Percentiles rank a stretch among this genome's conserved stretches.
These are phyloP conservation scores for Bergia sp. DNA, from an alignment of 92 coral and sea anemone species.

Conservation along the genomic window DNA sequence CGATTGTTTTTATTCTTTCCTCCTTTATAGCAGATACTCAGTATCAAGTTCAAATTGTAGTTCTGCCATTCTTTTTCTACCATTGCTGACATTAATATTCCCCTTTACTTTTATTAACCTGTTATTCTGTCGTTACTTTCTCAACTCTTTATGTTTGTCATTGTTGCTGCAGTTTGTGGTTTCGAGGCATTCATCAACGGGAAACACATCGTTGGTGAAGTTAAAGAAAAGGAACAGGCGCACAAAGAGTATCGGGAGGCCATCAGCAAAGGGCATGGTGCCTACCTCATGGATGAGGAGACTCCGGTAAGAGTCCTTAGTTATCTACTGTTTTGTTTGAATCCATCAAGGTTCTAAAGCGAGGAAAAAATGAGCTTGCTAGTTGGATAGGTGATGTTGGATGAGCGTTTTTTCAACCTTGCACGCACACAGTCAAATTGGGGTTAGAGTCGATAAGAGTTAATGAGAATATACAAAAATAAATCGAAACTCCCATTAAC, in stretches of 20 bases:
- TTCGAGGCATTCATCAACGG: constrained; percentile 99
- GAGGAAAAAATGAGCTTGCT: too few species aligned
- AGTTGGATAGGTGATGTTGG: too few species aligned
- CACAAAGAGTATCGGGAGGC: constrained; percentile 97
- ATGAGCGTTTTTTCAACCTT: too few species aligned
- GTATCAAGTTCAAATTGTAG: too few species aligned
- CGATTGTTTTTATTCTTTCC: too few species aligned
- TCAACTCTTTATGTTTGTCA: background rate
- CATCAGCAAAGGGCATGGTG: constrained; percentile 99
- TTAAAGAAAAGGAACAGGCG: constrained; percentile 96
- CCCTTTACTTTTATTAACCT: background rate
- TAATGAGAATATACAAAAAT: too few species aligned
- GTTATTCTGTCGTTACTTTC: background rate
- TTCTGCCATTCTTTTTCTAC: background rate
- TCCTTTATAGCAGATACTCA: too few species aligned
- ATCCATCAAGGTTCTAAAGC: too few species aligned
- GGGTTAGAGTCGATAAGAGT: too few species aligned
- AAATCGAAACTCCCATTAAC: too few species aligned
- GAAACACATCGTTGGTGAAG: constrained; percentile 96
- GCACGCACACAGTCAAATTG: too few species aligned
- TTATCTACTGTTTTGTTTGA: background rate
- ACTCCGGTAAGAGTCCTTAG: constrained; percentile 78
- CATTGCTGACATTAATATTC: background rate
- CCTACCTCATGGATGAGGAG: constrained; percentile 99
- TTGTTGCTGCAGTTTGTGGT: constrained; percentile 74